Evolutionary conservation across 2,888 invertebrate species (phyloP), one percentile per base, ranked within the genome.

Genomic region (Drosophila kambysellisi): DNA sequence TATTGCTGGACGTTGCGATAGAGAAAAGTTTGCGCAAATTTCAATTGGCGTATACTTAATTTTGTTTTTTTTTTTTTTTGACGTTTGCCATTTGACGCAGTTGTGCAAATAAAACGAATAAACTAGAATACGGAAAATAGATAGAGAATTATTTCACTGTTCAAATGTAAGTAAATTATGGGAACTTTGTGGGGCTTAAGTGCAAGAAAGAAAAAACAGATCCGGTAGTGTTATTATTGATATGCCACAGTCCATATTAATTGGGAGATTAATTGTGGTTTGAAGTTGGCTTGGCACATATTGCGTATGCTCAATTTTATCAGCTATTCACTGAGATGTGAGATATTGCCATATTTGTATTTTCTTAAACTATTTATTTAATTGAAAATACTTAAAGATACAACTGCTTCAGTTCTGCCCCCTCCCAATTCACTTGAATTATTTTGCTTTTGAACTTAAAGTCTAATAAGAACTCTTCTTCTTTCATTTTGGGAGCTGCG

Each of bases 21-120:
- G 60, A 48, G 25, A 30, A 63, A 41, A 52, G 29, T 61, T 29
- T 33, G 7, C 33, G 17, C 41, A 43, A 30, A 50, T 58, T 64
- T 54, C 25, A 64, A 29, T 29, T 46, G 48, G 32, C 68, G 76
- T 82, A 78, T 81, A 53, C 70, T 67, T 65, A 52, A 79, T 66
- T 20, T 61, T 20, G 12, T 17, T 41, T 43, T 56, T 48, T 12
- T 29, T 12, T 29, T 64, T 58, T 53, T 53, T 3, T 32, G 2
- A 4, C 30, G 8, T 15, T 48, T 20, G 46, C 46, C 4, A 57
- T 12, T 12, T 50, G 30, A 37, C 54, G 57, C 63, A 71, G 57
- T 76, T 76, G 66, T 39, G 57, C 37, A 75, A 70, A 70, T 59
- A 74, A 48, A 11, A 0, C 1, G 17, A 70, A 66, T 53, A 66